Evolutionary conservation across 1,140 invertebrate genomes (phyloP).

Genomic region (Drosophila murphyi): DNA sequence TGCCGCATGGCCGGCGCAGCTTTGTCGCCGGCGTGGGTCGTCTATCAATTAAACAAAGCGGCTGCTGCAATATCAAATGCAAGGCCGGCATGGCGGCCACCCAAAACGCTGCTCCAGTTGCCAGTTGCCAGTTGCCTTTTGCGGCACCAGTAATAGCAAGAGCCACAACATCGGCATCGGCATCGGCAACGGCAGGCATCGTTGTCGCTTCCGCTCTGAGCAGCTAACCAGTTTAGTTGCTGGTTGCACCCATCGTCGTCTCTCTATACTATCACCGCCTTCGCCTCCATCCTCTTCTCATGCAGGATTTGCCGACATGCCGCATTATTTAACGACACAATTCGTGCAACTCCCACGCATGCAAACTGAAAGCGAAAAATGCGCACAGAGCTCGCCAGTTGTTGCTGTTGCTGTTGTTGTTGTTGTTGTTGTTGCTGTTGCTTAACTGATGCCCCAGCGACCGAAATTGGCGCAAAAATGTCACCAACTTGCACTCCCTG

Average conservation of each 20-base stretch:
- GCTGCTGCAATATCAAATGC: conserved; percentile 75
- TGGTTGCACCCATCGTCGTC: neutral
- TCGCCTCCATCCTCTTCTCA: conserved; percentile 40
- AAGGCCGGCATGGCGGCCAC: conserved; percentile 75
- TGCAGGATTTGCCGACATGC: conserved; percentile 72
- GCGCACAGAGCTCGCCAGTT: conserved; percentile 64
- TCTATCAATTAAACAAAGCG: conserved; percentile 82
- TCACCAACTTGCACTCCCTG: conserved; percentile 66
- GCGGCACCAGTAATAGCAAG: conserved; percentile 36
- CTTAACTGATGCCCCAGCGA: conserved; percentile 81
- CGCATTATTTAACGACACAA: conserved; percentile 81
- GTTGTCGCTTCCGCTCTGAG: conserved; percentile 68
- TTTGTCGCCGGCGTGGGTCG: conserved; percentile 69
- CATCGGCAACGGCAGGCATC: conserved; percentile 15
- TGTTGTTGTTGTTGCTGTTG: conserved; percentile 31
- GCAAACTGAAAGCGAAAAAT: conserved; percentile 80
- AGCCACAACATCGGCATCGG: neutral
- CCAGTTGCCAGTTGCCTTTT: conserved; percentile 75
- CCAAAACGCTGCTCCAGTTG: conserved; percentile 78
- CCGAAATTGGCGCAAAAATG: conserved; percentile 81
- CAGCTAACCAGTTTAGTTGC: conserved; percentile 53
- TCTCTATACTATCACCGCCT: conserved; percentile 12
- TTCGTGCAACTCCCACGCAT: conserved; percentile 82
- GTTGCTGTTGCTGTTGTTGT: conserved; percentile 23
- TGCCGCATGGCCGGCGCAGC: conserved; percentile 42